Evolutionary conservation across 2,888 invertebrate genomes (phyloP).

Genomic region (Lithophane semibrunnea): DNA sequence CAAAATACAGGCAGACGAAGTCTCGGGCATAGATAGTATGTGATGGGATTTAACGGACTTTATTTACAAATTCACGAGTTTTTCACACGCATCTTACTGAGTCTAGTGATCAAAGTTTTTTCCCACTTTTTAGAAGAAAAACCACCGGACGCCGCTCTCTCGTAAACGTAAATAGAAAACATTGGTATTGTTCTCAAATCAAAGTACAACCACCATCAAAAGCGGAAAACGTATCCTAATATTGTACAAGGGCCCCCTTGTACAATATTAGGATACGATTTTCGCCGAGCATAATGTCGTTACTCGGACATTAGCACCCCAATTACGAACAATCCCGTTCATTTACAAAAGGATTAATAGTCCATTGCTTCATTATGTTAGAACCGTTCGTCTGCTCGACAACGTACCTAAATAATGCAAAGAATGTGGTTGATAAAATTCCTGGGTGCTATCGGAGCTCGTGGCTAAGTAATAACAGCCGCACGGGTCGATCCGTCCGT

Average conservation of each 20-base stretch:
- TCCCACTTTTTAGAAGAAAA: slow-evolving; percentile 11
- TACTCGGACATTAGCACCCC: background rate
- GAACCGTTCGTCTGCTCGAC: background rate
- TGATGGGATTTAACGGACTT: background rate
- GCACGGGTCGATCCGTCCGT: no score
- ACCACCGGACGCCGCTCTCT: slow-evolving; percentile 33
- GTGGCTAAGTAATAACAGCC: no score
- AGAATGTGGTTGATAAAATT: background rate
- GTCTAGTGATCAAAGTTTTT: background rate
- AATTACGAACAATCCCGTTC: background rate
- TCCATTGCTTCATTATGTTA: background rate
- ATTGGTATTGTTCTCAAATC: slow-evolving; percentile 46
- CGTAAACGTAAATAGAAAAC: slow-evolving; percentile 47
- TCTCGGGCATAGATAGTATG: no score
- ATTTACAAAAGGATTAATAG: background rate
- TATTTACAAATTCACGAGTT: background rate
- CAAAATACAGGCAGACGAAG: background rate
- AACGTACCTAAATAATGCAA: background rate
- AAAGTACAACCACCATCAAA: slow-evolving; percentile 28
- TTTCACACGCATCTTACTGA: slow-evolving; percentile 24
- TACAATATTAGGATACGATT: no score
- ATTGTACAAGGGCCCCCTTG: background rate
- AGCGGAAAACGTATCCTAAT: background rate
- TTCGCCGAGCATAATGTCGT: background rate
- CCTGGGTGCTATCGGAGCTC: background rate